Evolutionary conservation across 2,113 vertebrate species (phyloP), one percentile per base, ranked within the genome.

Genomic region (Catagonus wagneri): DNA sequence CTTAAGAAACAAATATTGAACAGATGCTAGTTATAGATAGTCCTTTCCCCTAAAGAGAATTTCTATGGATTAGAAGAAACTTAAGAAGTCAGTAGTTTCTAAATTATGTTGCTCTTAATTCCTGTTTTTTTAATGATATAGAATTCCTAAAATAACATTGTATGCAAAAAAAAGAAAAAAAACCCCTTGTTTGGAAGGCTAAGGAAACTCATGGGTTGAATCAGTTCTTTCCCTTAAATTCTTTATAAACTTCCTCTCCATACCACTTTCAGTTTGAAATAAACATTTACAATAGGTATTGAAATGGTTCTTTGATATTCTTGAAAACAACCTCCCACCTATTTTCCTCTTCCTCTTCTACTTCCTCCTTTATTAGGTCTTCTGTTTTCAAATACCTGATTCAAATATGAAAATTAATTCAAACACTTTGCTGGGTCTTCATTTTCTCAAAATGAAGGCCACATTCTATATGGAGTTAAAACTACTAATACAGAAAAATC

Each of bases 291-390:
- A 84, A 65, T 83, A 76, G 63, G 74, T 74, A 95, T 65, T 96
- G 94, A 96, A 97, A 87, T 96, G 83, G 65, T 95, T 96, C 81
- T 97, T 97, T 97, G 74, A 94, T 80, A 92, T 78, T 97, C 74
- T 97, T 94, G 23, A 97, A 97, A 98, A 97, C 97, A 98, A 96
- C 95, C 89, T 87, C 96, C 98, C 89, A 97, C 97, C 39, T 96
- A 80, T 83, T 93, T 97, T 97, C 97, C 78, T 96, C 94, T 97
- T 97, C 96, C 96, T 96, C 97, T 75, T 93, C 71, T 66, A 93
- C 96, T 96, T 97, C 93, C 93, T 89, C 89, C 96, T 97, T 96
- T 91, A 29, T 68, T 83, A 66, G 7, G 29, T 95, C 69, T 93
- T 83, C 71, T 97, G 52, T 89, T 94, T 85, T 95, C 44, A 95